Evolutionary conservation across 2,888 invertebrate genomes (phyloP), one percentile per base, ranked within the genome.

Genomic region (Caenorhabditis parvicauda): DNA sequence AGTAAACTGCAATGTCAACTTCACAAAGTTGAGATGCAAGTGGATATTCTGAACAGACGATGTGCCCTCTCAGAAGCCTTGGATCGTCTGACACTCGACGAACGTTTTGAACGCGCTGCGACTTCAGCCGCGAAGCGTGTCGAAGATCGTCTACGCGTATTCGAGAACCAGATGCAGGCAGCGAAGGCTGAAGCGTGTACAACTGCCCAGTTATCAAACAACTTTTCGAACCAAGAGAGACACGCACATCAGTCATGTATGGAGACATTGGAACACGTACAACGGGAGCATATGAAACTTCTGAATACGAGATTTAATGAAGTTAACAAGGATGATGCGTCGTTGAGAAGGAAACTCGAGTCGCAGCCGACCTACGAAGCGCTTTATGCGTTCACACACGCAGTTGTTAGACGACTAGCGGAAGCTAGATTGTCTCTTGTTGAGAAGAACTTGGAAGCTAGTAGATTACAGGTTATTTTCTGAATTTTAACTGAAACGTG

Each of bases 281-380:
- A 81, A 57, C 64, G 72, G 44, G 76, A 75, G 51, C 75, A 77
- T 47, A 66, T 78, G 52, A 62, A 66, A 37, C 66, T 78, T 5
- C 66, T 77, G 29, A 59, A 70, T 45, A 54, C 54, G 43, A 52
- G 42, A 44, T 27, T 60, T 17, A 43, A 50, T 29, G 60, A 54
- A 43, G 51, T 61, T 6, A 45, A 54, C 19, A 41, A 50, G 0
- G 61, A 53, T n/a, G 54, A 62, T 17, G 44, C 46, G 22, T 47
- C 47, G 25, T 46, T 74, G 52, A 56, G 64, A 21, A 52, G 72
- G 28, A 52, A 64, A 54, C 39, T 79, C 24, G 79, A 77, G 25
- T 51, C 70, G 47, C 44, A 80, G 50, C 78, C 77, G 6, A 67
- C 75, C 5, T 80, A 79, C 55, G 80, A 80, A 45, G 75, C 76